phyloP scores from a whole-genome alignment of 2,113 vertebrate species.

The Ovis canadensis region DNA sequence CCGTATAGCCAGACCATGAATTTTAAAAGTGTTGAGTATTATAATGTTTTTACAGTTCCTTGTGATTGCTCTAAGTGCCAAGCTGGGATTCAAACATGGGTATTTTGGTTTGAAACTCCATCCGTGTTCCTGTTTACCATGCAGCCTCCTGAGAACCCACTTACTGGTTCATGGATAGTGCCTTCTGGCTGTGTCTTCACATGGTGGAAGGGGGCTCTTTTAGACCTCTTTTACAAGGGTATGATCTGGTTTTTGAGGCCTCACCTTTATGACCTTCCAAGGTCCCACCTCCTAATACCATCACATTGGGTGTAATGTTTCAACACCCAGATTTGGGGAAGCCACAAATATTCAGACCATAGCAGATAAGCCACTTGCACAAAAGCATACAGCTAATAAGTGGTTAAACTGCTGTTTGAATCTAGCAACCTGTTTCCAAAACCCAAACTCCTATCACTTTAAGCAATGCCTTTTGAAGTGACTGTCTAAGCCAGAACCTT shows the following conservation, averaged over 20 bases:
- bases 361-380: background rate
- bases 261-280: background rate
- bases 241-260: background rate
- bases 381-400: background rate
- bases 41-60: background rate
- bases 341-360: background rate
- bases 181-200: background rate
- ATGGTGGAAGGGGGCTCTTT: background rate
- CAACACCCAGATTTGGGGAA: background rate
- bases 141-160: background rate
- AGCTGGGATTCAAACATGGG: background rate
- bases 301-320: background rate
- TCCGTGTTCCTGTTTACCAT: background rate
- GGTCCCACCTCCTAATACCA: background rate
- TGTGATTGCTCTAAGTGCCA: background rate
- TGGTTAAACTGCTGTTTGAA: background rate
- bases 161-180: background rate
- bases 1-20: background rate
- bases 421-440: background rate
- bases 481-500: background rate
- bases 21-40: background rate
- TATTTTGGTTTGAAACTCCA: background rate
- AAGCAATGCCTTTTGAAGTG: background rate
- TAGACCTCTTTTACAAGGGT: background rate
- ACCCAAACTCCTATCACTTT: background rate